phyloP scores from a whole-genome alignment of 2,797 vertebrate genomes.

The Sebastes reedi region DNA sequence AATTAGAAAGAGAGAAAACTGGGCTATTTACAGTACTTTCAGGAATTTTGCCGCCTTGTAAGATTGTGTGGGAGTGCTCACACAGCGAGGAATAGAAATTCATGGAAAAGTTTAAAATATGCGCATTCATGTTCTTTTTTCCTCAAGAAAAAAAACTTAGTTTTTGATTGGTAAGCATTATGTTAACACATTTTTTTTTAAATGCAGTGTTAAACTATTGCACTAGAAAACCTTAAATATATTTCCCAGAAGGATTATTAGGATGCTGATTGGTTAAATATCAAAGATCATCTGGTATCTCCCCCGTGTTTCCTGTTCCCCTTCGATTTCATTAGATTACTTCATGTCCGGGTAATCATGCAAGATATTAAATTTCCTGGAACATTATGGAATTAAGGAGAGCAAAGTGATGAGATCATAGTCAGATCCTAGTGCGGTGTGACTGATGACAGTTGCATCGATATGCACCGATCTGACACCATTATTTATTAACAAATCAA shows the following conservation, averaged over 20 bases:
- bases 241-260: not conserved
- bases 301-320: not conserved
- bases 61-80: conserved; percentile 10
- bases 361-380: conserved; percentile 13
- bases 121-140: not conserved
- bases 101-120: conserved; percentile 21
- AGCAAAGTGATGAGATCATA: conserved; percentile 8
- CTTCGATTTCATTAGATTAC: conserved; percentile 5
- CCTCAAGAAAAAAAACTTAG: not conserved
- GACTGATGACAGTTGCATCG: not conserved
- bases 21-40: conserved; percentile 32
- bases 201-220: not conserved
- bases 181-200: not conserved
- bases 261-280: not conserved
- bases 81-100: not conserved
- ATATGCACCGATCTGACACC: no score
- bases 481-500: no score
- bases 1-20: conserved; percentile 43
- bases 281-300: not conserved
- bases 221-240: not conserved
- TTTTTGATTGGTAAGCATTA: not conserved
- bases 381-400: not conserved
- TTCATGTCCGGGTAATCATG: not conserved
- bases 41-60: conserved; percentile 10
- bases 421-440: conserved; percentile 7